phyloP scores from a whole-genome alignment of 64 coral and sea anemone genomes.

The Actinia equina region DNA sequence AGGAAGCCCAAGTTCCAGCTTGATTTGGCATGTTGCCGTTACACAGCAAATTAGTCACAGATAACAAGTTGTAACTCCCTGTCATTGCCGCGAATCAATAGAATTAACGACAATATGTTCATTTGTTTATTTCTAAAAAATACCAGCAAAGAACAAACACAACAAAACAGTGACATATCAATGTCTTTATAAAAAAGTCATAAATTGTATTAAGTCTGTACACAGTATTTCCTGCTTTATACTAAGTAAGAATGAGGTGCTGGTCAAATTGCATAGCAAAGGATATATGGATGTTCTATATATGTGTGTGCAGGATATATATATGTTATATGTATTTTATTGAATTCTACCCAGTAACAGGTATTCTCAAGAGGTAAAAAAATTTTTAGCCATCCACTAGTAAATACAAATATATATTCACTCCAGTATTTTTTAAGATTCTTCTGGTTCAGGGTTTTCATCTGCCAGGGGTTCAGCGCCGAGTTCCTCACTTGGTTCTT shows the following conservation, averaged over 20 bases:
- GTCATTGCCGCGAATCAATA: too few relatives aligned
- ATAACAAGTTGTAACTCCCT: too few relatives aligned
- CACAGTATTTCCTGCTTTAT: background rate
- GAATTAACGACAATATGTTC: too few relatives aligned
- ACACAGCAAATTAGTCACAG: too few relatives aligned
- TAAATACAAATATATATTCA: constrained; percentile 1
- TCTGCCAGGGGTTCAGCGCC: constrained; percentile 16
- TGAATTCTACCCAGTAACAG: background rate
- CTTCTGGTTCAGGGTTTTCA: constrained; percentile 37
- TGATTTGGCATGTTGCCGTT: too few relatives aligned
- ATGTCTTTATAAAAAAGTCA: background rate
- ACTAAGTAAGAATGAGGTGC: background rate
- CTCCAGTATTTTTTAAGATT: constrained; percentile 8
- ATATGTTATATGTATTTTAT: background rate
- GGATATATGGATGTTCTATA: background rate
- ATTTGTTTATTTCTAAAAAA: background rate
- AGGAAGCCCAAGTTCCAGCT: too few relatives aligned
- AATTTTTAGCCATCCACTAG: background rate
- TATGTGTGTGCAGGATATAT: background rate
- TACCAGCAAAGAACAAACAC: background rate
- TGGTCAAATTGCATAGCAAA: background rate
- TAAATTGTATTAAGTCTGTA: background rate
- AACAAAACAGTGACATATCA: background rate
- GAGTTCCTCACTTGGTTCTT: constrained; percentile 27
- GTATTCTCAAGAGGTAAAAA: background rate